phyloP scores from a whole-genome alignment of 2,888 invertebrate species.

The Amblyjoppa fuscipennis region DNA sequence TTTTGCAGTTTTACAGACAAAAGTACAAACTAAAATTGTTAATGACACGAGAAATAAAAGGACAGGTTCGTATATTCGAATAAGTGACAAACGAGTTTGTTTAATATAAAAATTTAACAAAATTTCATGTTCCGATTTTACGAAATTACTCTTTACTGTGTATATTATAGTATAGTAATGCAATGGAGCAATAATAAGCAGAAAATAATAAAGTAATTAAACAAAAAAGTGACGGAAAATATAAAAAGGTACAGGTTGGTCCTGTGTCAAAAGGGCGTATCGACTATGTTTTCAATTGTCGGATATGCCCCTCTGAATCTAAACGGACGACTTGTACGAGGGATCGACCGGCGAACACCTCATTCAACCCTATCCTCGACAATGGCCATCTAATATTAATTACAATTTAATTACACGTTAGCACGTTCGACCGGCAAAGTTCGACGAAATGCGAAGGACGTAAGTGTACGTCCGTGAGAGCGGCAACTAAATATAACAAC shows the following conservation, averaged over 20 bases:
- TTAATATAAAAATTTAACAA: no score
- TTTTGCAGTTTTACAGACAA: no score
- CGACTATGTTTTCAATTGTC: background rate
- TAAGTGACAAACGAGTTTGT: no score
- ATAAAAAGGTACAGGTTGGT: background rate
- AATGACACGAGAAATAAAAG: no score
- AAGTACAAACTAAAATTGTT: no score
- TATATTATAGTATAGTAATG: background rate
- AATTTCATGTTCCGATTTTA: no score
- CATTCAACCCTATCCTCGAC: slow-evolving; percentile 58
- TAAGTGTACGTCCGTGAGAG: slow-evolving; percentile 49
- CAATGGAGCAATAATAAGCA: no score
- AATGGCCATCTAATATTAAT: slow-evolving; percentile 72
- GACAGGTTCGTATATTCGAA: no score
- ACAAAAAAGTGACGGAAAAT: background rate
- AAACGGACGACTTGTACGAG: background rate
- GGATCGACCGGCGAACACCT: background rate
- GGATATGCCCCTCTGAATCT: background rate
- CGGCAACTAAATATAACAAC: slow-evolving; percentile 62
- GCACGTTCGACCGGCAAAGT: slow-evolving; percentile 31
- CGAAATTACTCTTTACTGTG: no score
- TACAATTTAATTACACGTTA: slow-evolving; percentile 69
- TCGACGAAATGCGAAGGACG: slow-evolving; percentile 45
- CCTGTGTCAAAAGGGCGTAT: background rate
- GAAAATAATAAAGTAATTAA: no score